These are phyloP conservation scores for Pseudolaguvia tuberculata DNA, from an alignment of 2,113 vertebrate species.

Conservation along the genomic window DNA sequence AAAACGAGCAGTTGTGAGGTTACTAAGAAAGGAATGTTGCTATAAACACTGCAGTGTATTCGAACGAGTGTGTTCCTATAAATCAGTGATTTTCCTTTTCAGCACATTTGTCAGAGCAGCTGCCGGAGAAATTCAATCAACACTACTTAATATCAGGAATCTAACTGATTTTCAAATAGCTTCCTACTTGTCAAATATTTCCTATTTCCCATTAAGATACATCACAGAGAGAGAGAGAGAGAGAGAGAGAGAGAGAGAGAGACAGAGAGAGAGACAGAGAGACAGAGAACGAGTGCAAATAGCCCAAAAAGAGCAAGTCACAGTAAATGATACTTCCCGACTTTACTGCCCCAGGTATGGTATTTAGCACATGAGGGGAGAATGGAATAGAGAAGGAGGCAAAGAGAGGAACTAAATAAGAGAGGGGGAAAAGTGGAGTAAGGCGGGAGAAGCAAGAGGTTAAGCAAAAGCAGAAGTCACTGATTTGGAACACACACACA, in stretches of 20 bases:
- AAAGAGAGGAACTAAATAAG: conserved; percentile 30
- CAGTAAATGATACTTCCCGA: conserved; percentile 49
- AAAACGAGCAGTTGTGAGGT: neutral
- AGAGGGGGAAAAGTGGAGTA: conserved; percentile 17
- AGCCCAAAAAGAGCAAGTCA: too few species aligned
- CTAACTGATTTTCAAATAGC: too few species aligned
- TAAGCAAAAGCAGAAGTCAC: conserved; percentile 42
- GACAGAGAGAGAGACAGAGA: conserved; percentile 16
- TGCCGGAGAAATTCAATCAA: too few species aligned
- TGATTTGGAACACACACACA: conserved; percentile 57
- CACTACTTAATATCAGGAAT: too few species aligned
- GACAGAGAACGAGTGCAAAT: conserved; percentile 6
- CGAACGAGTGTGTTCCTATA: neutral
- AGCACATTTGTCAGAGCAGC: neutral
- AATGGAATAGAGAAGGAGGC: conserved; percentile 24
- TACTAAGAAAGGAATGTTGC: neutral
- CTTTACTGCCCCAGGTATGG: conserved; percentile 52
- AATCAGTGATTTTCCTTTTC: neutral
- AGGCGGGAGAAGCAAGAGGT: conserved; percentile 26
- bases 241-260: conserved; percentile 16
- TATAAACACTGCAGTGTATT: neutral
- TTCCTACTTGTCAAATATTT: too few species aligned
- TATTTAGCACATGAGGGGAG: conserved; percentile 54
- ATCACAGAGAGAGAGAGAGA: conserved; percentile 6
- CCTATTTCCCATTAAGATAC: too few species aligned